These are phyloP conservation scores for Eueremaeus valkanovi DNA, from an alignment of 2,888 invertebrate genomes.

Conservation along the genomic window DNA sequence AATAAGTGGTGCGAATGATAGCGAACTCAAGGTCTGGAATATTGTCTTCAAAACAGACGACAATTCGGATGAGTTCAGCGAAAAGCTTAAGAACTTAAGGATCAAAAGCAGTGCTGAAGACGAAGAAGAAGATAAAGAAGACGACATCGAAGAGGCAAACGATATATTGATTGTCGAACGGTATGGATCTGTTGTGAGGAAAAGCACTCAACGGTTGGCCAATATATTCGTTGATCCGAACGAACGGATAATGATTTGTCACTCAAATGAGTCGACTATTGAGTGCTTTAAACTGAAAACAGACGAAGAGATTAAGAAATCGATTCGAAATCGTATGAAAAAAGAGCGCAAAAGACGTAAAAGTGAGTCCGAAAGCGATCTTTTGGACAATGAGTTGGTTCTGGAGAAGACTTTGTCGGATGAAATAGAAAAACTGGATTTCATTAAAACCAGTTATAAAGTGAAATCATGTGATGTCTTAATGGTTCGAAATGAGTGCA, in stretches of 20 bases:
- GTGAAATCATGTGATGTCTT: constrained; percentile 67
- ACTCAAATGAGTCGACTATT: constrained; percentile 73
- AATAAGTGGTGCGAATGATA: constrained; percentile 81
- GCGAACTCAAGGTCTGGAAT: constrained; percentile 78
- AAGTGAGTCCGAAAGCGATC: not conserved
- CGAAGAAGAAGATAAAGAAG: constrained; percentile 57
- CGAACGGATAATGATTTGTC: constrained; percentile 70
- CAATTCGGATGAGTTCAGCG: constrained; percentile 44
- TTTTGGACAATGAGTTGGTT: not conserved
- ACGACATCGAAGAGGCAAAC: constrained; percentile 37
- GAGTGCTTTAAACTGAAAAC: constrained; percentile 78
- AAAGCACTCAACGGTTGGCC: constrained; percentile 29
- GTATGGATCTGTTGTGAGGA: constrained; percentile 39
- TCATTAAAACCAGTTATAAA: constrained; percentile 49
- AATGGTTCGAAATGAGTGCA: constrained; percentile 60
- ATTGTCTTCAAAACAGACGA: constrained; percentile 60
- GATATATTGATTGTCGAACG: constrained; percentile 37
- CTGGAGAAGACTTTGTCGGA: constrained; percentile 41
- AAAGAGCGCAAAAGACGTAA: constrained; percentile 59
- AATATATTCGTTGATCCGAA: constrained; percentile 62
- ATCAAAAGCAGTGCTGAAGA: constrained; percentile 44
- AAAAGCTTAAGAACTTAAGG: constrained; percentile 38
- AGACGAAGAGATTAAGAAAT: constrained; percentile 67
- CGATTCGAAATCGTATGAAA: constrained; percentile 70
- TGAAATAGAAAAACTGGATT: constrained; percentile 46